A percentile compares a stretch with the other conserved stretches of the same genome.
Evolutionary conservation across 2,888 invertebrate genomes (phyloP).

Genomic region (Sicus ferrugineus): DNA sequence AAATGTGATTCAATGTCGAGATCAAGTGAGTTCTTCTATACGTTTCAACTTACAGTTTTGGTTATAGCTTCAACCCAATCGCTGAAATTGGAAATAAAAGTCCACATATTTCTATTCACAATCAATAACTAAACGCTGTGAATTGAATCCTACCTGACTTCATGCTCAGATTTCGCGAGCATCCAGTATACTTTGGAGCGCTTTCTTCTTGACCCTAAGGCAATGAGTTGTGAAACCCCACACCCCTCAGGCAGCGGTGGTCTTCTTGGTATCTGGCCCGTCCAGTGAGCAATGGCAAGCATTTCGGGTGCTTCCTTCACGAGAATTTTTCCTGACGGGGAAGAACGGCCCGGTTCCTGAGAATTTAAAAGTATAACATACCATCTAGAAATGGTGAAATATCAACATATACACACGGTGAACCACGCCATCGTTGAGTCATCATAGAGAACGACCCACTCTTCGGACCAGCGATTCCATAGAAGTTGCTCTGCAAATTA

Average conservation of each 20-base stretch:
- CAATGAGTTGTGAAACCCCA: slow-evolving; percentile 77
- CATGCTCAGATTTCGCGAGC: slow-evolving; percentile 78
- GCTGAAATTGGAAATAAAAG: slow-evolving; percentile 64
- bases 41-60: slow-evolving; percentile 73
- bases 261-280: slow-evolving; percentile 77
- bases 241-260: slow-evolving; percentile 77
- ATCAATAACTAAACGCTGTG: background rate
- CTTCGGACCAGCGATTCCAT: slow-evolving; percentile 81
- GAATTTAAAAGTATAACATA: background rate
- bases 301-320: slow-evolving; percentile 84
- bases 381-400: background rate
- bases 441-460: slow-evolving; percentile 84
- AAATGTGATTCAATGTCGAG: slow-evolving; percentile 41
- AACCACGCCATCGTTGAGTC: slow-evolving; percentile 90
- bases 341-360: slow-evolving; percentile 62
- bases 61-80: slow-evolving; percentile 84
- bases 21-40: background rate
- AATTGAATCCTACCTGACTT: slow-evolving; percentile 71
- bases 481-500: slow-evolving; percentile 75
- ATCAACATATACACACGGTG: slow-evolving; percentile 66
- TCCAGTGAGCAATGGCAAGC: slow-evolving; percentile 83
- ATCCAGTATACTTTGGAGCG: slow-evolving; percentile 82
- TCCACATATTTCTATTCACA: background rate
- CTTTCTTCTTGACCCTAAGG: slow-evolving; percentile 74
- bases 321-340: slow-evolving; percentile 66